Conservation (phyloP, 2,888 invertebrate genomes). For the Lithophane ornitopus region DNA sequence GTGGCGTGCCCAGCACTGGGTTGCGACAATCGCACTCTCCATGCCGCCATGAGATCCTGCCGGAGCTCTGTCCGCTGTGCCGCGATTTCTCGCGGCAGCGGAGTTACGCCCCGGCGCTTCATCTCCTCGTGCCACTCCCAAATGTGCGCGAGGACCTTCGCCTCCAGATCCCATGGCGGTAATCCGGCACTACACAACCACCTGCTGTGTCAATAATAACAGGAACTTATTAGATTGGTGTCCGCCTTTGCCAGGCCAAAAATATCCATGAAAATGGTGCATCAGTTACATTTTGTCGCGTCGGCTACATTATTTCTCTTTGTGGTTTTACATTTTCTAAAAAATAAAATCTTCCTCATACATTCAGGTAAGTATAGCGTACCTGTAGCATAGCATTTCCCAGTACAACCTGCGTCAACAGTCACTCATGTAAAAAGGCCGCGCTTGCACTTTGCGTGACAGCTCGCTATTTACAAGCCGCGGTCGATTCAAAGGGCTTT, state of each 20-base stretch:
- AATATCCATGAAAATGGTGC: not conserved
- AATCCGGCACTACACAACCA: too few relatives aligned
- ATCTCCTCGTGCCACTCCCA: too few relatives aligned
- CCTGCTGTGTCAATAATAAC: too few relatives aligned
- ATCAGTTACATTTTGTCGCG: not conserved
- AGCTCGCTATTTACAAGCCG: constrained; percentile 34
- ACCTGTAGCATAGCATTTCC: constrained; percentile 15
- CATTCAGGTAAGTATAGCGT: not conserved
- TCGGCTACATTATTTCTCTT: not conserved
- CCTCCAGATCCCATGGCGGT: too few relatives aligned
- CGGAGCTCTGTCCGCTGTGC: too few relatives aligned
- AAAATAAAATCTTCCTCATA: not conserved
- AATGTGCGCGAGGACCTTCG: too few relatives aligned
- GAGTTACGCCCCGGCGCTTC: too few relatives aligned
- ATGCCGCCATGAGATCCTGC: too few relatives aligned
- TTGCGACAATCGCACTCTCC: too few relatives aligned
- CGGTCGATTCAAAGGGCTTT: constrained; percentile 44
- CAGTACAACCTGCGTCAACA: not conserved
- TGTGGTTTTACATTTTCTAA: not conserved
- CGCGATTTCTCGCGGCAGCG: too few relatives aligned
- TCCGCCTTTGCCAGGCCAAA: not conserved
- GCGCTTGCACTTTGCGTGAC: constrained; percentile 58
- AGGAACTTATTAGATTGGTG: not conserved
- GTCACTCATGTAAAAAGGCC: constrained; percentile 25
- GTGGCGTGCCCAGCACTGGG: too few relatives aligned